These are phyloP conservation scores for Ganaspis sp. DNA, from an alignment of 1,140 invertebrate species.

Conservation along the genomic window DNA sequence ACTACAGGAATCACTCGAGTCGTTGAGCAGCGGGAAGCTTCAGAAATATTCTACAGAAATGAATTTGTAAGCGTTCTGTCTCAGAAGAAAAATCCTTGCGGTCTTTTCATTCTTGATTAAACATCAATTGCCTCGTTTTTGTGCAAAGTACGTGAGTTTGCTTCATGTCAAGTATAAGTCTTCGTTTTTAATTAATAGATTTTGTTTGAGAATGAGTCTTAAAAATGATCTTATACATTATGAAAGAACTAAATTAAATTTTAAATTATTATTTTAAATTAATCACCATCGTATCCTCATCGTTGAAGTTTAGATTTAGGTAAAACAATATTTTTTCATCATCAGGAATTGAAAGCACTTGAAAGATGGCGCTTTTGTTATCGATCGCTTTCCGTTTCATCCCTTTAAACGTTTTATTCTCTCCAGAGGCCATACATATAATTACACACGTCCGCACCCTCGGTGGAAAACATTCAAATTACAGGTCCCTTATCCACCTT, in stretches of 20 bases:
- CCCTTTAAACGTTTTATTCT: background rate
- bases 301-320: too few relatives aligned
- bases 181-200: background rate
- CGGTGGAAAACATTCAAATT: conserved; percentile 46
- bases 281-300: background rate
- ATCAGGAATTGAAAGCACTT: too few relatives aligned
- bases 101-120: background rate
- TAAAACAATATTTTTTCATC: background rate
- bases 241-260: too few relatives aligned
- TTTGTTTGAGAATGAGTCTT: background rate
- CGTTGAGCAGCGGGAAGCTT: background rate
- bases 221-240: background rate
- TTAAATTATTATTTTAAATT: background rate
- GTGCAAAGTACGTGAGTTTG: too few relatives aligned
- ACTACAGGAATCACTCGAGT: background rate
- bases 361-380: too few relatives aligned
- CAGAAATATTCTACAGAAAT: background rate
- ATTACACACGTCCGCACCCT: conserved; percentile 36
- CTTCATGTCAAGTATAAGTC: background rate
- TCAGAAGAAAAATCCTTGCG: background rate
- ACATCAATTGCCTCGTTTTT: background rate
- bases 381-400: conserved; percentile 37
- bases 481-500: conserved; percentile 45
- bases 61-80: conserved; percentile 1
- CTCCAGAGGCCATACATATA: conserved; percentile 26